Evolutionary conservation across 2,113 vertebrate genomes (phyloP), one percentile per base, ranked within the genome.

Genomic region (Pithys albifrons): DNA sequence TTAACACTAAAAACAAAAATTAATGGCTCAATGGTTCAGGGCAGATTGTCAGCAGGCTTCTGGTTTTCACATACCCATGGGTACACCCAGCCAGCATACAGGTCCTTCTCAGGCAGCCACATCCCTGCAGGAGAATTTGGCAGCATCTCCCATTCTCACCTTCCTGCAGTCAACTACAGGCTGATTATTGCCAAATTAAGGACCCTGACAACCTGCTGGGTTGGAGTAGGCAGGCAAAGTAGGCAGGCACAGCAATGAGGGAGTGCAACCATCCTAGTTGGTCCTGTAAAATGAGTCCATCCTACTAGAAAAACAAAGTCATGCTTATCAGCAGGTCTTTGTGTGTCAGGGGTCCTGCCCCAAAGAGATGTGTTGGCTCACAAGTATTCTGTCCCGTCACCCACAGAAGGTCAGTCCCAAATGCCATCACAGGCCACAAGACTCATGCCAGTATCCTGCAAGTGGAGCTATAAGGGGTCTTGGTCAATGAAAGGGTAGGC

Each of bases 91-190:
- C 31, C n/a, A 67, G 13, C 24, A 28, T 43, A 57, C 69, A 64
- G 19, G 51, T 54, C 11, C 12, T 46, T 62, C 58, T 37, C 23
- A 55, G 12, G n/a, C 31, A 72, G 73, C 51, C 22, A 89, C 48
- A 48, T 20, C n/a, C 10, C 43, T 49, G 3, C 0, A 1, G 45
- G 28, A 62, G 27, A 39, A 29, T 0, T 1, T 22, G 43, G 27
- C 33, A 71, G 33, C 2, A 0, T 19, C 43, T 79, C 82, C 31
- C 59, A 35, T 79, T 81, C n/a, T 39, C 1, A 3, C 39, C 14
- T 23, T 80, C 25, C 57, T 0, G 0, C 25, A 61, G 49, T 14
- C 3, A 2, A 2, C 57, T 31, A 9, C 51, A 46, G 39, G n/a
- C 23, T 8, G 18, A 33, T 59, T 41, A 0, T 22, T 58, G 39